phyloP scores from a whole-genome alignment of 2,888 invertebrate genomes.

The Dryococelus australis region DNA sequence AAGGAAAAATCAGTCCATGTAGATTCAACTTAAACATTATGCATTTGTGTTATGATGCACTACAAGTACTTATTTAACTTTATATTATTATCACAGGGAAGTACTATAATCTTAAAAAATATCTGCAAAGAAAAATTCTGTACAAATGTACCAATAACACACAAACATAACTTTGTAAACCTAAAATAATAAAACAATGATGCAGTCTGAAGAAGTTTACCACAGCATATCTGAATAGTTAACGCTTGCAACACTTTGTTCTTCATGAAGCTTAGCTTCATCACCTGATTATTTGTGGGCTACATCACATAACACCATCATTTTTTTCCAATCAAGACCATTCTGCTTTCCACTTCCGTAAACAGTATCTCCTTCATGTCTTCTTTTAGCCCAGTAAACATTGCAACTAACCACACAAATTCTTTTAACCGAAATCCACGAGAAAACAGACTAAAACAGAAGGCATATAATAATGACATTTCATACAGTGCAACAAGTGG shows the following conservation, averaged over 20 bases:
- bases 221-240: conserved; percentile 20
- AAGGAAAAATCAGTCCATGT: neutral
- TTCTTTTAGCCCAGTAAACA: neutral
- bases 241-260: neutral
- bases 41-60: neutral
- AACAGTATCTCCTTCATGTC: neutral
- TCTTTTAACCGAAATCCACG: neutral
- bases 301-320: neutral
- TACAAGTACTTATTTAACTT: neutral
- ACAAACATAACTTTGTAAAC: conserved; percentile 35
- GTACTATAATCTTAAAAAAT: conserved; percentile 29
- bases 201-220: conserved; percentile 19
- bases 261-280: neutral
- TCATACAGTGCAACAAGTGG: neutral
- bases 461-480: neutral
- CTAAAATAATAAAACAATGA: conserved; percentile 33
- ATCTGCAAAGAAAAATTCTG: conserved; percentile 35
- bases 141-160: conserved; percentile 37
- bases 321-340: neutral
- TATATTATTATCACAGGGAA: conserved; percentile 47
- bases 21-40: neutral
- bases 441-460: neutral
- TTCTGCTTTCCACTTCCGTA: neutral
- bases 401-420: neutral
- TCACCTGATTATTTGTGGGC: neutral